phyloP scores from a whole-genome alignment of 2,113 vertebrate species.

The Pangasianodon hypophthalmus region DNA sequence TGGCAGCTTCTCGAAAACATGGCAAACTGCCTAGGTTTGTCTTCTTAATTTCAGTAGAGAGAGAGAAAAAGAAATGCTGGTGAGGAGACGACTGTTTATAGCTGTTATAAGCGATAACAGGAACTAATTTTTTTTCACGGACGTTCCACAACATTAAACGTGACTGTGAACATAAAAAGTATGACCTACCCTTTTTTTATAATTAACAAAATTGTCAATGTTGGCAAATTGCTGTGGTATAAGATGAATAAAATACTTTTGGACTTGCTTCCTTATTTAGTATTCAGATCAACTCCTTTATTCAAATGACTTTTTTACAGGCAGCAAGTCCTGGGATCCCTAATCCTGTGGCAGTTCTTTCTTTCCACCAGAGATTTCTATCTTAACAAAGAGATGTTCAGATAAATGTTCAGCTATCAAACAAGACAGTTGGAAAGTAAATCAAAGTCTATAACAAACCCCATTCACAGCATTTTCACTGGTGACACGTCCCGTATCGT shows the following conservation, averaged over 20 bases:
- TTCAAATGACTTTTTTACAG: background rate
- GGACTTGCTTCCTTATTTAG: background rate
- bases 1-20: background rate
- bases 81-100: background rate
- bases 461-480: background rate
- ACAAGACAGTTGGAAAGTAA: background rate
- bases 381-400: conserved; percentile 5
- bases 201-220: background rate
- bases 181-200: background rate
- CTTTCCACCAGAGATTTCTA: background rate
- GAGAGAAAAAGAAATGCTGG: background rate
- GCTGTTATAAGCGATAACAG: background rate
- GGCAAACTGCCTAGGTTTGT: background rate
- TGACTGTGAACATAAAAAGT: background rate
- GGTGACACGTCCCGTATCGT: background rate
- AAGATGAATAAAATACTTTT: background rate
- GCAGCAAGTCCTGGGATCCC: background rate
- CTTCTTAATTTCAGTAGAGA: background rate
- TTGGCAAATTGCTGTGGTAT: background rate
- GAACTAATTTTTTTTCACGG: background rate
- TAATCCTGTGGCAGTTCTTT: background rate
- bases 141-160: background rate
- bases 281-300: background rate
- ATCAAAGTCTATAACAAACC: background rate
- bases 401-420: background rate